These are phyloP conservation scores for Andrena flavipes DNA, from an alignment of 2,888 invertebrate species.

Conservation along the genomic window DNA sequence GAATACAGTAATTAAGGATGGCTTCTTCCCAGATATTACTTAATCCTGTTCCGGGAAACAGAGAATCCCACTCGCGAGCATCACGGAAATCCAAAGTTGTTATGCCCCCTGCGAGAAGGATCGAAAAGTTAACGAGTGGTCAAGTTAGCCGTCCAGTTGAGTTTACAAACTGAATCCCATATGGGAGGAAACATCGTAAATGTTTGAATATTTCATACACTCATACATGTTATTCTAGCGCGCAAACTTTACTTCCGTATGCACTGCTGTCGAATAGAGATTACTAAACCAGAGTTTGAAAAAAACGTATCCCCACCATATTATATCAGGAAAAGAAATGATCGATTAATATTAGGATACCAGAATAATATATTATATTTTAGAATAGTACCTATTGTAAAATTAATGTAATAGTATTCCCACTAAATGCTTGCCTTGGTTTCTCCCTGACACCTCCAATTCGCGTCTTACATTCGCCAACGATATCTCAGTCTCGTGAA, in stretches of 20 bases:
- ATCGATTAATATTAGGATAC: no score
- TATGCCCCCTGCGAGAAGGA: constrained; percentile 5
- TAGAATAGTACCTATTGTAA: no score
- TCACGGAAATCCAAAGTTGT: constrained; percentile 6
- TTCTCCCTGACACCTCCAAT: background rate
- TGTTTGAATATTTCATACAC: background rate
- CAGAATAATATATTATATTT: no score
- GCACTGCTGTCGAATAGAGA: no score
- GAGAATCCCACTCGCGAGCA: constrained; percentile 54
- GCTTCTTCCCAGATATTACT: constrained; percentile 22
- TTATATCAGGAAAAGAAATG: no score
- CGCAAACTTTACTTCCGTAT: no score
- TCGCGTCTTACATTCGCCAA: no score
- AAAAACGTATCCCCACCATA: no score
- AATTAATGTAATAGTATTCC: no score
- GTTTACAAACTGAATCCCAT: background rate
- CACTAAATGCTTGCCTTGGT: no score
- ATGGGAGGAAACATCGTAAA: background rate
- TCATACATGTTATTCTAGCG: background rate
- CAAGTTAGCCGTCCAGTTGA: background rate
- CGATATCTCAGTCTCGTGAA: background rate
- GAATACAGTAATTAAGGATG: constrained; percentile 5
- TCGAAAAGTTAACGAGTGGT: constrained; percentile 6
- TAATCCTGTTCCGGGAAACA: constrained; percentile 67
- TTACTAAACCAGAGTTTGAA: no score